Evolutionary conservation across 2,113 vertebrate species (phyloP), one percentile per base, ranked within the genome.

Genomic region (Fregetta grallaria): DNA sequence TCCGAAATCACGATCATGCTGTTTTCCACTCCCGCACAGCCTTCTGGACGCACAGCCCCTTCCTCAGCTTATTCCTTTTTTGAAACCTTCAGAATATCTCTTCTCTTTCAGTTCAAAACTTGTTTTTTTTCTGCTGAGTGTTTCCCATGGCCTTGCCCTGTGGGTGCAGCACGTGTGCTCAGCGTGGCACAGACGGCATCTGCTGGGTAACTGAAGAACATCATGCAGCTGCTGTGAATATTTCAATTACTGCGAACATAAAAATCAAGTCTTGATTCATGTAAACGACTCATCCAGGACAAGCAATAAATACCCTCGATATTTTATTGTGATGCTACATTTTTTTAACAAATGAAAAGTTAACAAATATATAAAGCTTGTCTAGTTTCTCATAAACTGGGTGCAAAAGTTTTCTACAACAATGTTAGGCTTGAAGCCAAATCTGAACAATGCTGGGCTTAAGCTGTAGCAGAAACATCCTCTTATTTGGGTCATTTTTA

Each of bases 351-450:
- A 75, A 68, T 22, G 7, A 52, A 40, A 94, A 63, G 11, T 40
- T 71, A 83, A 76, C 17, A 66, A 63, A 67, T 74, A 34, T 0
- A 45, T 25, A 30, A 83, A 88, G 59, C 30, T 61, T 53, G 34
- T 78, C 52, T 61, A 15, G 36, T 47, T 76, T 59, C 61, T 92
- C 49, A 29, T 71, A 42, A 92, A 72, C 19, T 30, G 53, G 17
- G 49, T 32, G 66, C 36, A 85, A 82, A 74, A 47, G 16, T 88
- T 78, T 75, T 53, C 49, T 76, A 7, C 36, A 79, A 91, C 90
- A 96, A 95, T 92, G 86, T 27, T 27, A 38, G 93, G 88, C 93
- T 86, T 45, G 38, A 86, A 92, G 86, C 78, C 93, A 97, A 92
- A 47, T 13, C 58, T 63, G 38, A 96, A 94, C 82, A 94, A 94